Conservation (phyloP, 2,888 invertebrate genomes). For the Elegia similella region DNA sequence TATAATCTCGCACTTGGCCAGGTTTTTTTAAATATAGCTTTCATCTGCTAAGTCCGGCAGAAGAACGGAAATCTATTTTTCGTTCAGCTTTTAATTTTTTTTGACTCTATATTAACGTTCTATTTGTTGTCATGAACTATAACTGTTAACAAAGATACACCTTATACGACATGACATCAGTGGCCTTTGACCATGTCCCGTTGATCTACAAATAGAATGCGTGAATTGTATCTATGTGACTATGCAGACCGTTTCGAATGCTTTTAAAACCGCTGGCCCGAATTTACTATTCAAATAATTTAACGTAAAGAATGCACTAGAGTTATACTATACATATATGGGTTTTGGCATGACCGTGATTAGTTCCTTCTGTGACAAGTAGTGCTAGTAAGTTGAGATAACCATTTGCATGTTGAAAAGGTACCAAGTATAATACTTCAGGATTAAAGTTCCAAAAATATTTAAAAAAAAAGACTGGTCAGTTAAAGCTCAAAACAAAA, state of each 20-base stretch:
- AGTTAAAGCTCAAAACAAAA: too few relatives aligned
- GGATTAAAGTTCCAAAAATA: too few relatives aligned
- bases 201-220: slow-evolving; percentile 9
- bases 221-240: background rate
- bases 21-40: too few relatives aligned
- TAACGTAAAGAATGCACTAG: background rate
- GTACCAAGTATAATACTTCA: too few relatives aligned
- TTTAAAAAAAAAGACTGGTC: too few relatives aligned
- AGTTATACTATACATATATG: too few relatives aligned
- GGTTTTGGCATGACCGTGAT: background rate
- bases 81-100: background rate
- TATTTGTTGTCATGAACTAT: background rate
- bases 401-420: too few relatives aligned
- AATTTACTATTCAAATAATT: slow-evolving; percentile 17
- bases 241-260: slow-evolving; percentile 2
- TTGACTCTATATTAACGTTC: background rate
- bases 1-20: too few relatives aligned
- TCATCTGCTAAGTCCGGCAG: too few relatives aligned
- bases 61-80: too few relatives aligned
- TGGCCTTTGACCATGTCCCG: slow-evolving; percentile 9
- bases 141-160: background rate
- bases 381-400: too few relatives aligned
- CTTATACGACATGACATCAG: background rate
- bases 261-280: background rate
- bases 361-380: background rate